Evolutionary conservation across 1,140 invertebrate genomes (phyloP), one percentile per base, ranked within the genome.

Genomic region (Vanessa tameamea): DNA sequence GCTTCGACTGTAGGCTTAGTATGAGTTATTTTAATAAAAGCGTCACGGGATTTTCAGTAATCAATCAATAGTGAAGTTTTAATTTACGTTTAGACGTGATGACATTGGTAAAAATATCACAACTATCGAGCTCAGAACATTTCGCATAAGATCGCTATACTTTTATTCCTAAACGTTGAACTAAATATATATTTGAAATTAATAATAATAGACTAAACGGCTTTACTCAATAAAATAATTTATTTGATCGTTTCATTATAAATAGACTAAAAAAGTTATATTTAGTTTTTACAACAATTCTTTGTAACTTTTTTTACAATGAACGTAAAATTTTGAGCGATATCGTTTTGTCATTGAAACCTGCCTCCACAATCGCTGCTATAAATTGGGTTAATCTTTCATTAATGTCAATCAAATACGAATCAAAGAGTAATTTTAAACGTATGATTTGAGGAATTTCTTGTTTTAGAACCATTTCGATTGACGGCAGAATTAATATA

Each of bases 1-100:
- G 51, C 31, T 47, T 59, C 51, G 55, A 69, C 57, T 57, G 51
- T 37, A 9, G 65, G 65, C 66, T 69, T 69, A 69, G 50, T 55
- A 55, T 57, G 43, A 69, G 66, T 69, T 47, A 57, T 26, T 53
- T 67, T 57, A 57, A 69, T 47, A 69, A 69, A 69, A 69, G 53
- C 37, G 51, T 57, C n/a, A 69, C 66, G 20, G 37, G 53, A 47
- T 69, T 69, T 69, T 69, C 47, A 69, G 66, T 47, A 15, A 57
- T 57, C 31, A 43, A 43, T 43, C 37, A 43, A 9, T 43, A 11
- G 37, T 43, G 9, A 31, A 3, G 8, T 43, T 43, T 43, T 9
- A 43, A 43, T 43, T 43, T 43, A 43, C 37, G 37, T 9, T 43
- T 43, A 43, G 31, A 37, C 7, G 20, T 20, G 20, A 20, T 20